Conservation (phyloP, 2,113 vertebrate species). For the Dascyllus trimaculatus region DNA sequence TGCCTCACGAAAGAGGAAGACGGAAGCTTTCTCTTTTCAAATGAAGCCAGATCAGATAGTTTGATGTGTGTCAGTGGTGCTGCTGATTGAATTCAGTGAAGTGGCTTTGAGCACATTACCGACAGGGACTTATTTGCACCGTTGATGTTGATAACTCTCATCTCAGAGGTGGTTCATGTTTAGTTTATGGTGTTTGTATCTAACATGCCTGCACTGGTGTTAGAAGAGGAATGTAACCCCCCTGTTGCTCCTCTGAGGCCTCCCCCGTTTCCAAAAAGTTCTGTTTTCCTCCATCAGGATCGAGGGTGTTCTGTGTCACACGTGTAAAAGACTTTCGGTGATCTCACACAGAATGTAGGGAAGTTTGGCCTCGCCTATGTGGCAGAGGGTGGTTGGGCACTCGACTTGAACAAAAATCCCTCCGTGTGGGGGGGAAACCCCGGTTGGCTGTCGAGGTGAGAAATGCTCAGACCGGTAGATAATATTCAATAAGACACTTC, state of each 20-base stretch:
- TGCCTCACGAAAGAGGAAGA: not conserved
- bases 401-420: not conserved
- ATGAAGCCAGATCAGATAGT: not conserved
- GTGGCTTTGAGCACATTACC: too few species aligned
- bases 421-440: not conserved
- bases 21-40: conserved; percentile 15
- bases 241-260: too few species aligned
- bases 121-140: not conserved
- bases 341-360: not conserved
- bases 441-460: not conserved
- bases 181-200: too few species aligned
- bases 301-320: too few species aligned
- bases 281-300: too few species aligned
- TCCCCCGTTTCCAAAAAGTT: too few species aligned
- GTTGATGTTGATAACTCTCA: not conserved
- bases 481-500: too few species aligned
- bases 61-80: not conserved
- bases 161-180: too few species aligned
- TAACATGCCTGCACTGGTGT: too few species aligned
- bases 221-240: too few species aligned
- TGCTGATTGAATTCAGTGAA: not conserved
- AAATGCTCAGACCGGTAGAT: too few species aligned
- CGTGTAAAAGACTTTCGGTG: not conserved
- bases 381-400: not conserved
- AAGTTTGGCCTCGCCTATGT: not conserved